Evolutionary conservation across 2,888 invertebrate species (phyloP).

Genomic region (Synanthedon andrenaeformis): DNA sequence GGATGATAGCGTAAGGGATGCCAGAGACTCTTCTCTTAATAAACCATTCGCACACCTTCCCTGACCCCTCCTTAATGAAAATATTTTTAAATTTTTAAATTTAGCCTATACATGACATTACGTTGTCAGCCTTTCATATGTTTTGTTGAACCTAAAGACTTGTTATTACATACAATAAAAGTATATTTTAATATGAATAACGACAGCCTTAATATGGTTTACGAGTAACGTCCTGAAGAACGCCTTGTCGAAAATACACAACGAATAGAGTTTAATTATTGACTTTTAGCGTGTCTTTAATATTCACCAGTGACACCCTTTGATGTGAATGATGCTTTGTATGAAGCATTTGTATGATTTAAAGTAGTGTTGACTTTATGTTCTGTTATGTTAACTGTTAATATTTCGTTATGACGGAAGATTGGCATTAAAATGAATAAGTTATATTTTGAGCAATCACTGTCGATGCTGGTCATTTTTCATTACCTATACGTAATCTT

Average conservation of each 20-base stretch:
- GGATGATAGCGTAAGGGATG: too few species aligned
- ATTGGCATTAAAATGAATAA: too few species aligned
- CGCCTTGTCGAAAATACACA: neutral
- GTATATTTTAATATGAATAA: neutral
- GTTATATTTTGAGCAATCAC: too few species aligned
- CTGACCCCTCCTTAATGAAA: too few species aligned
- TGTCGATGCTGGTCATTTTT: too few species aligned
- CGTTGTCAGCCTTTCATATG: neutral
- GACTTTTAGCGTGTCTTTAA: neutral
- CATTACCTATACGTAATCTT: too few species aligned
- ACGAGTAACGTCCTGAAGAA: neutral
- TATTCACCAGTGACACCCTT: neutral
- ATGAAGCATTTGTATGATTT: too few species aligned
- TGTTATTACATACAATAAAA: neutral
- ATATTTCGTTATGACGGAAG: too few species aligned
- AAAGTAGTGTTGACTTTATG: too few species aligned
- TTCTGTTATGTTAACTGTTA: too few species aligned
- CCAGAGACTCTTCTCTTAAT: too few species aligned
- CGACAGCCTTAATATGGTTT: neutral
- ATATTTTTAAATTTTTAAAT: neutral
- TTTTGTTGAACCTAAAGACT: neutral
- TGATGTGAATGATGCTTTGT: neutral
- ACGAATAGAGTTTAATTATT: neutral
- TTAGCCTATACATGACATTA: neutral
- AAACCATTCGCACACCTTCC: too few species aligned